Evolutionary conservation across 2,797 vertebrate species (phyloP).

Genomic region (Morus bassanus): DNA sequence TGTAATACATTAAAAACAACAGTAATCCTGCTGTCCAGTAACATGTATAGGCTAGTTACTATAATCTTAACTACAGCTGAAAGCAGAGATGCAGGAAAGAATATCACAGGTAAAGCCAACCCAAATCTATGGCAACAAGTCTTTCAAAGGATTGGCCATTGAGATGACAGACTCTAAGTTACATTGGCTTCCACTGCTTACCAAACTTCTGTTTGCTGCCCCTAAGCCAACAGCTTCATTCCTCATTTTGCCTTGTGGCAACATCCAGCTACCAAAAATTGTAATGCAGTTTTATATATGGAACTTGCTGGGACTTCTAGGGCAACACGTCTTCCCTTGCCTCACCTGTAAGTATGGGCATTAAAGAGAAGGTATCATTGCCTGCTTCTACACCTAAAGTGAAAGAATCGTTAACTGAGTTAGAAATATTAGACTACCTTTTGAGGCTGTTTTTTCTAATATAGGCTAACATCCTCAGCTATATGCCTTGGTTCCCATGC

Average conservation of each 20-base stretch:
- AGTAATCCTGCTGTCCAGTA: conserved; percentile 43
- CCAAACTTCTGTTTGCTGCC: background rate
- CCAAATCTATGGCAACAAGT: background rate
- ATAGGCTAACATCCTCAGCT: background rate
- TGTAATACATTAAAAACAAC: conserved; percentile 39
- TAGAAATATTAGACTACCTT: background rate
- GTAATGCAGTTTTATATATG: background rate
- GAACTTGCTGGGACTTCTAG: background rate
- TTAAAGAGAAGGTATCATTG: background rate
- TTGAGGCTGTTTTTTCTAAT: background rate
- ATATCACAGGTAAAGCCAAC: background rate
- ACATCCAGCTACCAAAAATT: background rate
- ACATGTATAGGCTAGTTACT: conserved; percentile 32
- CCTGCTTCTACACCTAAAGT: background rate
- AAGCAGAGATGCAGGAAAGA: background rate
- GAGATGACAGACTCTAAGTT: background rate
- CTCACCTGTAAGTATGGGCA: background rate
- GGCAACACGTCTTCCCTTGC: background rate
- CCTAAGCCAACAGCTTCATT: background rate
- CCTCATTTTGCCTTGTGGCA: background rate
- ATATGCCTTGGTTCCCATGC: background rate
- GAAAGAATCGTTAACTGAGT: background rate
- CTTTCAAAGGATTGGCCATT: background rate
- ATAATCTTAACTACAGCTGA: background rate
- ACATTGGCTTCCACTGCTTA: background rate